A percentile compares a stretch with the other conserved stretches of the same genome.
Conservation (phyloP, 2,888 invertebrate genomes). For the Mythimna lalbum region DNA sequence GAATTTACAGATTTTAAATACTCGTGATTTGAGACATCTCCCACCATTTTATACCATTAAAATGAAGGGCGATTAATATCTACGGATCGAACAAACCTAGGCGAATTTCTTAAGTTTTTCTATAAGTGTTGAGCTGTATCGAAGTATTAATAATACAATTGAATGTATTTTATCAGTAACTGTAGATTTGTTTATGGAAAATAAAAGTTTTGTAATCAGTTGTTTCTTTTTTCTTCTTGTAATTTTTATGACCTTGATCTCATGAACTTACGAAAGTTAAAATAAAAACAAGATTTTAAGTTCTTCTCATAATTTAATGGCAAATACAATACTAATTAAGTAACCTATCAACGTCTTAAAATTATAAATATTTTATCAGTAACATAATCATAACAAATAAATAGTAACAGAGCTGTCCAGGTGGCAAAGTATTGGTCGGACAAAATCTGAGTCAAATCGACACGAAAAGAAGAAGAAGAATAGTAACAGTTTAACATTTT, state of each 20-base stretch:
- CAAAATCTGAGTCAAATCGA: too few species aligned
- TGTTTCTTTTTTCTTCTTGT: constrained; percentile 54
- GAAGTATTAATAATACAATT: constrained; percentile 43
- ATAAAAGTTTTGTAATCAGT: constrained; percentile 77
- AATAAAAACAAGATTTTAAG: not conserved
- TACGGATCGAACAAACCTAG: constrained; percentile 22
- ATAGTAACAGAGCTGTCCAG: too few species aligned
- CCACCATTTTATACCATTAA: constrained; percentile 16
- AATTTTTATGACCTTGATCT: constrained; percentile 28
- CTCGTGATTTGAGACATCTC: constrained; percentile 15
- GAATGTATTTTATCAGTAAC: constrained; percentile 61
- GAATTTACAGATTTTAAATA: constrained; percentile 22
- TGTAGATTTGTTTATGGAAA: constrained; percentile 74
- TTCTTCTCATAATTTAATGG: constrained; percentile 11
- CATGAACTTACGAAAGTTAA: not conserved
- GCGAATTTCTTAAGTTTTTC: constrained; percentile 58
- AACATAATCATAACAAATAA: constrained; percentile 1
- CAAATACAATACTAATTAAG: not conserved
- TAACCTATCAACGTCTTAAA: not conserved
- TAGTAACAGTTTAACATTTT: not conserved
- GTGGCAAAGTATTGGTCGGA: too few species aligned
- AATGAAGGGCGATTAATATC: constrained; percentile 12
- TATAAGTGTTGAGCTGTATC: constrained; percentile 62
- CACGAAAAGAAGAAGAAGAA: too few species aligned
- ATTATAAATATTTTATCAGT: not conserved